Evolutionary conservation across 1,140 invertebrate species (phyloP).

Genomic region (Lordiphosa clarofinis): DNA sequence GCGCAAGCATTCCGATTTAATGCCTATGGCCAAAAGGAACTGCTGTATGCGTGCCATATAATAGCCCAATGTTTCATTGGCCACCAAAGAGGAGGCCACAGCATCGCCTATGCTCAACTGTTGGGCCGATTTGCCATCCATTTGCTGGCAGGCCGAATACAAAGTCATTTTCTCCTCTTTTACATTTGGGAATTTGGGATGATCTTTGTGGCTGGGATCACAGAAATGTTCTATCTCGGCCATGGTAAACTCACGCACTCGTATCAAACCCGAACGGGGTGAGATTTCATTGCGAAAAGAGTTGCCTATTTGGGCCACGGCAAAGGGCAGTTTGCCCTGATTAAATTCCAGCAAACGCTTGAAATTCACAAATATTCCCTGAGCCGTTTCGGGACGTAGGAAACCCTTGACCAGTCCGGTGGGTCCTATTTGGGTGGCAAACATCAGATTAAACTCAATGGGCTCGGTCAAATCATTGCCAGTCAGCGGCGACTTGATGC

Average conservation of each 20-base stretch:
- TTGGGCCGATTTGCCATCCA: constrained; percentile 92
- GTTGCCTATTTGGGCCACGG: constrained; percentile 97
- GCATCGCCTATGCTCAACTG: constrained; percentile 88
- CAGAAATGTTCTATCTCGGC: constrained; percentile 99
- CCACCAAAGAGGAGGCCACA: constrained; percentile 87
- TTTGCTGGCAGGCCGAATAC: constrained; percentile 98
- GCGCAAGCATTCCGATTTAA: constrained; percentile 91
- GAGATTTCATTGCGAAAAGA: constrained; percentile 99
- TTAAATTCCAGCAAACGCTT: constrained; percentile 96
- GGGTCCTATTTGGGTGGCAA: constrained; percentile 97
- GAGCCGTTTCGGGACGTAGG: constrained; percentile 98
- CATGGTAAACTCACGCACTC: constrained; percentile 99
- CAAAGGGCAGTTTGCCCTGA: constrained; percentile 97
- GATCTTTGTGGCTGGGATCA: constrained; percentile 92
- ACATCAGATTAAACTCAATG: constrained; percentile 99
- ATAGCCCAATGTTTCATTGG: constrained; percentile 98
- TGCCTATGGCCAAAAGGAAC: constrained; percentile 93
- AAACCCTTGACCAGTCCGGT: constrained; percentile 96
- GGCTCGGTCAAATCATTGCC: constrained; percentile 96
- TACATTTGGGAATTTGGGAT: constrained; percentile 93
- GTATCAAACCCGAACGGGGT: constrained; percentile 96
- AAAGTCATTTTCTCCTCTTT: constrained; percentile 88
- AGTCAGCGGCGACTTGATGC: constrained; percentile 96
- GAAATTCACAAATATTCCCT: constrained; percentile 99
- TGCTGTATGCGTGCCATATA: constrained; percentile 97